phyloP scores from a whole-genome alignment of 2,888 invertebrate species.

The Lamproptera curius region DNA sequence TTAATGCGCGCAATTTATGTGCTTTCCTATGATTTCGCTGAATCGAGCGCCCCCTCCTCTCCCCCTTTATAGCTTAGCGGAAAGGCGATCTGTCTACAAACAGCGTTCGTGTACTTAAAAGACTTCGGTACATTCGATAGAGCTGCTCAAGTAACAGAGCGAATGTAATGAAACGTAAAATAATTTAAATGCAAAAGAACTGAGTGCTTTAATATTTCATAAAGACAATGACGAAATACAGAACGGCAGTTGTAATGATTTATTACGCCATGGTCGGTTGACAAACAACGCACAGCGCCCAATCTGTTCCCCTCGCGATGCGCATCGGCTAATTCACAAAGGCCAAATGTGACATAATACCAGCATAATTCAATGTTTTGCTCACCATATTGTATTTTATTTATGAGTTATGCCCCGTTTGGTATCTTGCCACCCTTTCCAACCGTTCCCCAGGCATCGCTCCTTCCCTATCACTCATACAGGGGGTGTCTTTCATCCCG shows the following conservation, averaged over 20 bases:
- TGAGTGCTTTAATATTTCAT: too few relatives aligned
- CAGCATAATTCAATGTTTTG: conserved; percentile 78
- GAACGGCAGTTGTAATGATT: conserved; percentile 43
- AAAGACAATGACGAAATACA: too few relatives aligned
- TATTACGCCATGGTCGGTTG: conserved; percentile 47
- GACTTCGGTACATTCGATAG: conserved; percentile 25
- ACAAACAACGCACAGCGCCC: conserved; percentile 55
- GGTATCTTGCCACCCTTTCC: conserved; percentile 47
- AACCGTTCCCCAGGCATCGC: conserved; percentile 29
- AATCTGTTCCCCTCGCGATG: conserved; percentile 59
- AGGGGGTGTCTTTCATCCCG: conserved; percentile 64
- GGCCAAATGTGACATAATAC: conserved; percentile 79
- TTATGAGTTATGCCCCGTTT: conserved; percentile 75
- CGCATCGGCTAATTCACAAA: conserved; percentile 72
- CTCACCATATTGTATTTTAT: conserved; percentile 80
- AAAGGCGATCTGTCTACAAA: conserved; percentile 53
- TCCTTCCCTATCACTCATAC: conserved; percentile 44
- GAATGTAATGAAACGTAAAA: too few relatives aligned
- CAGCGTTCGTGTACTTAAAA: conserved; percentile 36
- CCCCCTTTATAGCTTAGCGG: conserved; percentile 59
- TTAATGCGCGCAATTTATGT: conserved; percentile 77
- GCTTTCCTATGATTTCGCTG: conserved; percentile 78
- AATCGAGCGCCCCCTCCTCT: conserved; percentile 63
- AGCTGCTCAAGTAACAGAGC: neutral
- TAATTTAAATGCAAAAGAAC: too few relatives aligned